Percentiles rank a stretch among this genome's conserved stretches.
Evolutionary conservation across 2,797 vertebrate genomes (phyloP).

Genomic region (Sylvia borin): DNA sequence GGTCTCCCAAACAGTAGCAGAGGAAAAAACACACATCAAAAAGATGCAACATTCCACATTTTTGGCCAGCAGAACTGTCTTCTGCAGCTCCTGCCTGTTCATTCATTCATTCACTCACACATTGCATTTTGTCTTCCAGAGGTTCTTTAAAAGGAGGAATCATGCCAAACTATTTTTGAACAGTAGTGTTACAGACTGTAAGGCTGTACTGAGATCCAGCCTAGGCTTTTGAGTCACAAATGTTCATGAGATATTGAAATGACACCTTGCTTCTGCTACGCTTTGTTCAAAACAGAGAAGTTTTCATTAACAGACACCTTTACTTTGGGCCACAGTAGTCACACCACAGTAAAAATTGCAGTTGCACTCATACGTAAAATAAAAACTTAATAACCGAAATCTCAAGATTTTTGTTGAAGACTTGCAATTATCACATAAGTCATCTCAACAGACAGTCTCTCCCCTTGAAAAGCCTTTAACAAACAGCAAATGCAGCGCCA

Average conservation of each 20-base stretch:
- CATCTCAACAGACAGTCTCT: background rate
- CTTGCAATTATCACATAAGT: background rate
- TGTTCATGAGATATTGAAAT: background rate
- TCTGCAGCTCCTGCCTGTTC: background rate
- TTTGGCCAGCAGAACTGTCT: background rate
- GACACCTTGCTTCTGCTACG: background rate
- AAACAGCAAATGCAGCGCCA: background rate
- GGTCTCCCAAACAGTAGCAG: background rate
- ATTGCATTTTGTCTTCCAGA: background rate
- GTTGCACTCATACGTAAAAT: background rate
- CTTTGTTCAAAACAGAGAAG: background rate
- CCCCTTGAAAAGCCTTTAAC: background rate
- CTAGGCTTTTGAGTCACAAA: background rate
- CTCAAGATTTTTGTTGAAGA: background rate
- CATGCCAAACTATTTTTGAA: background rate
- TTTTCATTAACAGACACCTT: background rate
- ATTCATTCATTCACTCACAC: background rate
- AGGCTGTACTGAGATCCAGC: background rate
- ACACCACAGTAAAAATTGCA: background rate
- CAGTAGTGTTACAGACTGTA: background rate
- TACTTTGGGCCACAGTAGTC: background rate
- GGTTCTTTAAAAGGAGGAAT: background rate
- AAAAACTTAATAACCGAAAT: background rate
- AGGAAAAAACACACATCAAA: background rate
- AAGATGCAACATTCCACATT: background rate